phyloP scores from a whole-genome alignment of 2,113 vertebrate species.

The Takifugu bimaculatus region DNA sequence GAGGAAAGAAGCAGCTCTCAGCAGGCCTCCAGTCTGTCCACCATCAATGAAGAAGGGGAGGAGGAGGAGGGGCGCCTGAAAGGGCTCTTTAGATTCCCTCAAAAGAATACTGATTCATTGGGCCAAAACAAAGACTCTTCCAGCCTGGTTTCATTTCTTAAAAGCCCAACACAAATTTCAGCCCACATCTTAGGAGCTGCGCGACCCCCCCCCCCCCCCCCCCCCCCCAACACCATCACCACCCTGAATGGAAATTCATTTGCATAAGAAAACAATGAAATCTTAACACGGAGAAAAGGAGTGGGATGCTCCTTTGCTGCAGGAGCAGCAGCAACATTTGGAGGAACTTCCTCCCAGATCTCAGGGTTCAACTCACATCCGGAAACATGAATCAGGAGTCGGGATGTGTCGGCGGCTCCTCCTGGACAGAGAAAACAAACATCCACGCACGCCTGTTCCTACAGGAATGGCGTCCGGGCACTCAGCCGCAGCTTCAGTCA shows the following conservation, averaged over 20 bases:
- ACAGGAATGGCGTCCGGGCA: no score
- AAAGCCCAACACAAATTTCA: slow-evolving; percentile 66
- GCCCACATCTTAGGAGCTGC: slow-evolving; percentile 45
- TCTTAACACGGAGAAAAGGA: slow-evolving; percentile 48
- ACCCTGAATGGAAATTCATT: slow-evolving; percentile 63
- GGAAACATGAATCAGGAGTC: background rate
- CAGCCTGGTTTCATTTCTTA: slow-evolving; percentile 69
- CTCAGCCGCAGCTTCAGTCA: background rate
- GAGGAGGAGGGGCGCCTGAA: slow-evolving; percentile 39
- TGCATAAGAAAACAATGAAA: slow-evolving; percentile 68
- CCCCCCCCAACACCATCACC: background rate
- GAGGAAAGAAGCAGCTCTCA: slow-evolving; percentile 63
- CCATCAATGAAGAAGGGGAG: slow-evolving; percentile 42
- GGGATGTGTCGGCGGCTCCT: background rate
- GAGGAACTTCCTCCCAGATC: slow-evolving; percentile 61
- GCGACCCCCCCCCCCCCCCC: background rate
- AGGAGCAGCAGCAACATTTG: slow-evolving; percentile 38
- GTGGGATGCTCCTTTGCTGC: slow-evolving; percentile 54
- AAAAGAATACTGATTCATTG: slow-evolving; percentile 74
- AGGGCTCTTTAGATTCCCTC: slow-evolving; percentile 56
- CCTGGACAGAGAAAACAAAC: background rate
- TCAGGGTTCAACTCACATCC: slow-evolving; percentile 46
- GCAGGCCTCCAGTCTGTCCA: slow-evolving; percentile 62
- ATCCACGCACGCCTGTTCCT: background rate
- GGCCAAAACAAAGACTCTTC: slow-evolving; percentile 68